Percentiles rank a stretch among this genome's conserved stretches.
Conservation (phyloP, 2,888 invertebrate genomes). For the Hirtodrosophila cameraria region DNA sequence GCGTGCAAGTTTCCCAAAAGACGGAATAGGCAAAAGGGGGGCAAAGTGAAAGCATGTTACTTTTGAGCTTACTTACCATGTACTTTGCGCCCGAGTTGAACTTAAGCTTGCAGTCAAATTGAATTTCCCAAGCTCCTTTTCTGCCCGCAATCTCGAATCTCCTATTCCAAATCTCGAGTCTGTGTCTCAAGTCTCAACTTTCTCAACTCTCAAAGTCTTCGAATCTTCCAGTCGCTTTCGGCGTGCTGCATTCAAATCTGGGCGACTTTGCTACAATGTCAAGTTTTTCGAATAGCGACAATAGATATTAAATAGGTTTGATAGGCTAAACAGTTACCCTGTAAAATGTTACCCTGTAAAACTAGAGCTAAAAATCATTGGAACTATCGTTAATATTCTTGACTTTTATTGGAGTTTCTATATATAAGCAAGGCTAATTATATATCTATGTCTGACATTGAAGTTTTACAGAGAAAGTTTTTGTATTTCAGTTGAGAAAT, state of each 20-base stretch:
- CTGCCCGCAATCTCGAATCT: conserved; percentile 40
- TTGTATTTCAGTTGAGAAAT: too few relatives aligned
- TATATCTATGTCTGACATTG: too few relatives aligned
- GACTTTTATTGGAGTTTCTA: too few relatives aligned
- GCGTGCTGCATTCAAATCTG: conserved; percentile 38
- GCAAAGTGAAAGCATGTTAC: conserved; percentile 52
- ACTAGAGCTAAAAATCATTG: too few relatives aligned
- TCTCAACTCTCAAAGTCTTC: conserved; percentile 5
- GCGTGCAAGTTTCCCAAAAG: conserved; percentile 21
- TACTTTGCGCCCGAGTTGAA: conserved; percentile 67
- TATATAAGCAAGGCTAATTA: too few relatives aligned
- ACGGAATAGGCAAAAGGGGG: neutral
- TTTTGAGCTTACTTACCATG: conserved; percentile 77
- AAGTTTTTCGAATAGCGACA: conserved; percentile 12
- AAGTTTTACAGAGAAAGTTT: too few relatives aligned
- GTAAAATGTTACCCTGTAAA: too few relatives aligned
- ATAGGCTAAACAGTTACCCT: conserved; percentile 22
- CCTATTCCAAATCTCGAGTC: conserved; percentile 65
- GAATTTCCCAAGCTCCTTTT: conserved; percentile 52
- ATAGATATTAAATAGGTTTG: neutral
- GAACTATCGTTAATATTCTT: too few relatives aligned
- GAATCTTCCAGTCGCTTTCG: conserved; percentile 3
- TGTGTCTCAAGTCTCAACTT: too few relatives aligned
- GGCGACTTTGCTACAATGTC: conserved; percentile 19
- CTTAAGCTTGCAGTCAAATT: conserved; percentile 75